These are phyloP conservation scores for Tonatia bakeri DNA, from an alignment of 2,113 vertebrate genomes.

Conservation along the genomic window DNA sequence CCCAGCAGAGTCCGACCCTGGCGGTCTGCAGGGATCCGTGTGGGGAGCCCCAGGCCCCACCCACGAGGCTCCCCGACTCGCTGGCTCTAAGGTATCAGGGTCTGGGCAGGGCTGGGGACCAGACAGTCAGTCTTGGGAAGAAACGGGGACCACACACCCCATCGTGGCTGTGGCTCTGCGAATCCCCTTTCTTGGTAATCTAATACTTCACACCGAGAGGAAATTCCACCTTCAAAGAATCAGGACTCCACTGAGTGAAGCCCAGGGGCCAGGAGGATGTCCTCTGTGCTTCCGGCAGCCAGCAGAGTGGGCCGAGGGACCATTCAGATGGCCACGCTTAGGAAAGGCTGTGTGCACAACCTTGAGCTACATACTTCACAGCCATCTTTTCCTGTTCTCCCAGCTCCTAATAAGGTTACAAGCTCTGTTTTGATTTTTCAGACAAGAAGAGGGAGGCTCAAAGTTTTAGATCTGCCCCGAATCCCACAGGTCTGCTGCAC, in stretches of 20 bases:
- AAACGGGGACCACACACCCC: background rate
- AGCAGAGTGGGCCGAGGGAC: background rate
- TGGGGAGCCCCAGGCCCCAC: background rate
- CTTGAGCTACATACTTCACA: no score
- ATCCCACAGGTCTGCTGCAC: background rate
- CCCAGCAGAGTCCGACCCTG: background rate
- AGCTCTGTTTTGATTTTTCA: background rate
- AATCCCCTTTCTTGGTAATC: background rate
- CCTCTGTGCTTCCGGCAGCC: background rate
- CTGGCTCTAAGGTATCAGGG: background rate
- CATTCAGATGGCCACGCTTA: background rate
- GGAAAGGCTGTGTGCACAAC: background rate
- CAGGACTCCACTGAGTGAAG: background rate
- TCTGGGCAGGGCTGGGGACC: background rate
- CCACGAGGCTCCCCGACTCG: background rate
- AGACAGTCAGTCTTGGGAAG: background rate
- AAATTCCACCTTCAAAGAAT: conserved; percentile 22
- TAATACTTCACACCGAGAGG: background rate
- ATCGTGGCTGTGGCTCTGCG: background rate
- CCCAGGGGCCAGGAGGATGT: background rate
- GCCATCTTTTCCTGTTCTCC: background rate
- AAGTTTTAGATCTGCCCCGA: background rate
- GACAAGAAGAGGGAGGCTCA: background rate
- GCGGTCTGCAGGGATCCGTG: background rate
- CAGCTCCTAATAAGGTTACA: background rate